phyloP scores from a whole-genome alignment of 1,140 invertebrate species.

The Meloidogyne hapla region DNA sequence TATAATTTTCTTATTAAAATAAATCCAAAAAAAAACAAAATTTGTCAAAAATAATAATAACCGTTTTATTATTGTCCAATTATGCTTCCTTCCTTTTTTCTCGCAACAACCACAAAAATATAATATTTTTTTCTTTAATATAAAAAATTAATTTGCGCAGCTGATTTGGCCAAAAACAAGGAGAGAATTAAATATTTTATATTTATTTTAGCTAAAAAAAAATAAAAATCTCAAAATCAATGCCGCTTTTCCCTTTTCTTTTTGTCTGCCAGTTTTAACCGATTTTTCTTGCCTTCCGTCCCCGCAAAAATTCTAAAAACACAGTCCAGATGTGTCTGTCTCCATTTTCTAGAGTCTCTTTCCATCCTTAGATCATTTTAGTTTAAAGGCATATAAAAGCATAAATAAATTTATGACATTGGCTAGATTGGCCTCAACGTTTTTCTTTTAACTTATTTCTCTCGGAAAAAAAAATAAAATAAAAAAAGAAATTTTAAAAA shows the following conservation, averaged over 20 bases:
- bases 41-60: too few species aligned
- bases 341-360: not conserved
- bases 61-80: not conserved
- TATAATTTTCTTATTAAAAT: too few species aligned
- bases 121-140: not conserved
- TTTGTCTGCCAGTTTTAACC: not conserved
- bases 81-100: not conserved
- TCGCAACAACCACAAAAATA: not conserved
- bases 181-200: not conserved
- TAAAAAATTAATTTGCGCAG: not conserved
- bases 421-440: not conserved
- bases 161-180: not conserved
- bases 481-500: too few species aligned
- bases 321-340: not conserved
- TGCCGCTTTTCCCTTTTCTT: not conserved
- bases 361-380: not conserved
- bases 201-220: not conserved
- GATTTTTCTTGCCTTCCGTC: not conserved
- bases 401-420: not conserved
- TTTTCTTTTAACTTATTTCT: not conserved
- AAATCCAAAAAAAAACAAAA: too few species aligned
- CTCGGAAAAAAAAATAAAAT: not conserved
- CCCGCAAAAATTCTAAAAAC: conserved; percentile 1
- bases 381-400: not conserved
- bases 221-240: not conserved